Base-by-base conservation (phyloP, 2,888 invertebrate species). In the Hemicrepidius hirtus region DNA sequence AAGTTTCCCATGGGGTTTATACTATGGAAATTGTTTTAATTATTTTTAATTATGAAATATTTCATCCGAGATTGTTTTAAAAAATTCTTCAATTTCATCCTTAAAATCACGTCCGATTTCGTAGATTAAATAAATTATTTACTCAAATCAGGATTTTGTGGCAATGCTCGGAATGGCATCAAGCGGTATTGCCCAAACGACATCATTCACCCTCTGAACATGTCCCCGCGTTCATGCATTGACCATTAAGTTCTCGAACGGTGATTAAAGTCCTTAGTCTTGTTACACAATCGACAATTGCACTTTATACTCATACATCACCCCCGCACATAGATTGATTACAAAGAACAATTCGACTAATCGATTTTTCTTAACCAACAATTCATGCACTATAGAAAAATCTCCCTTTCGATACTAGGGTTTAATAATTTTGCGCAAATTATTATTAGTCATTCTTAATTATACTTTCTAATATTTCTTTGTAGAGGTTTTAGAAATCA, bases 161-260 rank as follows among this genome's bases (percentile, higher is more conserved):
- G 67, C 32, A 60, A 44, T 21, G 68, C 37, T 50, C 49, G 24
- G 59, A 60, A 50, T 37, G 46, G 57, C 41, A 49, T n/a, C n/a
- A n/a, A n/a, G n/a, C n/a, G 60, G 46, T 35, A 59, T 59, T 46
- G 44, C 28, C n/a, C 50, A 18, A 44, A 44, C 65, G 37, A 65
- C 55, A 55, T 13, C 13, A n/a, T 18, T 66, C 66, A 59, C 68
- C 68, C 68, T 68, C 49, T 68, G 46, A 50, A 46, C 60, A 20
- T 60, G 37, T 66, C 59, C 59, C 63, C 67, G 63, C 46, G 63
- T 62, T 72, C 57, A 50, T 68, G 59, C 59, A 50, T 60, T 73
- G 72, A 76, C 75, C 78, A 80, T 80, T 79, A 80, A 79, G 76
- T 74, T 74, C 78, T 79, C 77, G 80, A 80, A 78, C 71, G 74